Base-by-base conservation (phyloP, 2,113 vertebrate species). In the Fregata magnificens region DNA sequence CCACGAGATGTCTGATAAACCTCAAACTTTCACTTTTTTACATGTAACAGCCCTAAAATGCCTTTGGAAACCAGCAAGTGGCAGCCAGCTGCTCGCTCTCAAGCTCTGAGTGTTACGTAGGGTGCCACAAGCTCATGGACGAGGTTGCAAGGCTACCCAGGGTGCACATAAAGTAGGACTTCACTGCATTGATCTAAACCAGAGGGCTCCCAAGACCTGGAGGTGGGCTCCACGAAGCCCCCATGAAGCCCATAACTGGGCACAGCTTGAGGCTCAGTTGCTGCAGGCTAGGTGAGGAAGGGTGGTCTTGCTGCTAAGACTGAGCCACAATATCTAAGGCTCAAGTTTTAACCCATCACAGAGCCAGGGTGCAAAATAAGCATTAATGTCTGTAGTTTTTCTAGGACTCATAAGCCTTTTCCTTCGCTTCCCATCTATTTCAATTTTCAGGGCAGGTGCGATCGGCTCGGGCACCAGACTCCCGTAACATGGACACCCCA, bases 401-500 rank as follows among this genome's bases (percentile, higher is more conserved):
- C 22, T 25, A 14, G 21, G 44, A 78, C n/a, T 61, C 7, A 3
- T 6, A 42, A 78, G 16, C 19, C 16, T 71, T 65, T 53, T 52
- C 50, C 20, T 49, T 14, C 3, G 0, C 38, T 63, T 90, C n/a
- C 38, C 13, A 18, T 16, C 70, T n/a, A 10, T 70, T 79, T 74
- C 25, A 32, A 2, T 49, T 85, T 73, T 65, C 52, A 50, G 19
- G 53, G 40, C 17, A 87, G 29, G 13, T 45, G 55, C 58, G 49
- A 36, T 40, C 4, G 0, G 42, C 55, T 78, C 3, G 1, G 20
- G 71, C 32, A 65, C 7, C 0, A 1, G 14, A 56, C 34, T n/a
- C 20, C 1, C 2, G 7, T 6, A 66, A 47, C 25, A 14, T 0
- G 0, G 49, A 59, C 53, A 53, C 7, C 4, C 25, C 6, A 0